Evolutionary conservation across 2,113 vertebrate species (phyloP).

Genomic region (Corythoichthys haematopterus): DNA sequence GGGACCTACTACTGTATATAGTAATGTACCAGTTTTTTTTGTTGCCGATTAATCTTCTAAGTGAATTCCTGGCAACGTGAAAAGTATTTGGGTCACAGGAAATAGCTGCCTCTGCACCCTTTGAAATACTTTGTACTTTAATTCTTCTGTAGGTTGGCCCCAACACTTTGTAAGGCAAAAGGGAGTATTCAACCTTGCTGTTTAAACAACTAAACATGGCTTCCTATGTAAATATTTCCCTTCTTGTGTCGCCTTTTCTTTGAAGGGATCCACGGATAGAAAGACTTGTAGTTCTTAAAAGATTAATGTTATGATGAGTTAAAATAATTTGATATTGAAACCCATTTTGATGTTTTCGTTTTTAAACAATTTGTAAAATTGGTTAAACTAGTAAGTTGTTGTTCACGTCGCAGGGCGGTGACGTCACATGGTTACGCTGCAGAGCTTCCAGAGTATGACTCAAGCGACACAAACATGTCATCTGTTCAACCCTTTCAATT

Average conservation of each 20-base stretch:
- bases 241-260: neutral
- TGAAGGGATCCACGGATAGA: too few species aligned
- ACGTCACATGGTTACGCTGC: too few species aligned
- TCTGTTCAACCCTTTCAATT: too few species aligned
- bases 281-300: too few species aligned
- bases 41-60: neutral
- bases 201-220: neutral
- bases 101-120: neutral
- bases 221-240: neutral
- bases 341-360: too few species aligned
- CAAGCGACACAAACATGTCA: too few species aligned
- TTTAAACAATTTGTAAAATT: too few species aligned
- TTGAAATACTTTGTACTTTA: neutral
- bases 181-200: neutral
- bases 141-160: neutral
- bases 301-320: too few species aligned
- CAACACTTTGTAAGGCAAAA: neutral
- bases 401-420: too few species aligned
- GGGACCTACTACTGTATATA: neutral
- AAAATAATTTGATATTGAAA: too few species aligned
- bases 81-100: neutral
- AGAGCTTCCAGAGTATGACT: too few species aligned
- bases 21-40: neutral
- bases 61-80: conserved; percentile 3
- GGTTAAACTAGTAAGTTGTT: too few species aligned